Base-by-base conservation (phyloP, 2,888 invertebrate species). In the Drosophila trichaetosa region DNA sequence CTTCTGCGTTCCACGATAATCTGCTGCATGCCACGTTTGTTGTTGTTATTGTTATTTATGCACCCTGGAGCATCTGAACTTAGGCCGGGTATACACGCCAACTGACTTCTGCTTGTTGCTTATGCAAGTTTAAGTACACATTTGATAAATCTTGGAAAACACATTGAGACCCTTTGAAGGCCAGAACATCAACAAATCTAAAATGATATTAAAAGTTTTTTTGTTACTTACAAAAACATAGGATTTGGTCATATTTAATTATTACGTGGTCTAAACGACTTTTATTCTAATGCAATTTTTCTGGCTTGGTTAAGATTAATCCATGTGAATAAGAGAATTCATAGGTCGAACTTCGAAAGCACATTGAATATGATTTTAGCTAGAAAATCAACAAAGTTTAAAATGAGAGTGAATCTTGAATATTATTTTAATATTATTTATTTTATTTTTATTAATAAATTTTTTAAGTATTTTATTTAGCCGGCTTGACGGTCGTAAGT, bases 1-100 rank as follows among this genome's bases (percentile, higher is more conserved):
- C 67, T 64, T 71, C 67, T 66, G 65, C 70, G 62, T 58, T 65
- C 56, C 65, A 81, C 73, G 78, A 82, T 78, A 78, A 78, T 78
- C 78, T 81, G 67, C 61, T 64, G 64, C 65, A 76, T 70, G 66
- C 67, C 70, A 63, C 42, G 49, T 29, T 34, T 70, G 52, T 53
- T 61, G 61, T 69, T 56, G 53, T 34, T 69, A 11, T 65, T 56
- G 21, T 59, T 67, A 21, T 62, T 62, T 65, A 42, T 36, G 11
- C 61, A 66, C 79, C 82, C 61, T 49, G 40, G 40, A 53, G 29
- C 16, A 27, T n/a, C 36, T 16, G 6, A 13, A 8, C 5, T 13
- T 7, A 5, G 21, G 24, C 21, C 38, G 58, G 58, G 69, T 77
- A 53, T 66, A 34, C 31, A 33, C 1, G 8, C 5, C 42, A 7